Percentiles rank a stretch among this genome's conserved stretches.
phyloP scores from a whole-genome alignment of 2,888 invertebrate species.

The Acleris laterana region DNA sequence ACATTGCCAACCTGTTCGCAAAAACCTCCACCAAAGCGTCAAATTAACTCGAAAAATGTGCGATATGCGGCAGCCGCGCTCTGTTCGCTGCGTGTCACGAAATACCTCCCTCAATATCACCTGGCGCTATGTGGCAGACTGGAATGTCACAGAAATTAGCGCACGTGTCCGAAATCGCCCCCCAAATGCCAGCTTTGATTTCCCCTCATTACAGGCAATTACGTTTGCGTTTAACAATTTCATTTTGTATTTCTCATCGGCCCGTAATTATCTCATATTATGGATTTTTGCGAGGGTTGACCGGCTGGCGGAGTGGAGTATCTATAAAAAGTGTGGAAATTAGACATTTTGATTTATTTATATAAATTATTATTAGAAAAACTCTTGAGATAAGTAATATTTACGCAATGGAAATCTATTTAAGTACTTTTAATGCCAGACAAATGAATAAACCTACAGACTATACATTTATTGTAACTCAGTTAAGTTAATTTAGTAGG shows the following conservation, averaged over 20 bases:
- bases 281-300: conserved; percentile 31
- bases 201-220: conserved; percentile 51
- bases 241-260: conserved; percentile 33
- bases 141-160: conserved; percentile 59
- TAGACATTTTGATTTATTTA: neutral
- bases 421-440: no score
- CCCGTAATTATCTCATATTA: conserved; percentile 31
- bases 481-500: no score
- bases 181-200: conserved; percentile 58
- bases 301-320: conserved; percentile 20
- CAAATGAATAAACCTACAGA: no score
- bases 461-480: no score
- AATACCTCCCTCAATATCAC: conserved; percentile 32
- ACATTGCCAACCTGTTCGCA: neutral
- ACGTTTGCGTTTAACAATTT: conserved; percentile 49
- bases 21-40: neutral
- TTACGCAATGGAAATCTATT: no score
- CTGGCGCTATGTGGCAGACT: conserved; percentile 40
- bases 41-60: conserved; percentile 1
- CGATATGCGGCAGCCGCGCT: neutral
- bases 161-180: conserved; percentile 49
- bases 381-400: no score
- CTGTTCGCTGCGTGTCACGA: neutral
- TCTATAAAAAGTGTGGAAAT: neutral
- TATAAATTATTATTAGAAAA: no score